These are phyloP conservation scores for Acipenser oxyrinchus DNA, from an alignment of 2,797 vertebrate species.

Conservation along the genomic window DNA sequence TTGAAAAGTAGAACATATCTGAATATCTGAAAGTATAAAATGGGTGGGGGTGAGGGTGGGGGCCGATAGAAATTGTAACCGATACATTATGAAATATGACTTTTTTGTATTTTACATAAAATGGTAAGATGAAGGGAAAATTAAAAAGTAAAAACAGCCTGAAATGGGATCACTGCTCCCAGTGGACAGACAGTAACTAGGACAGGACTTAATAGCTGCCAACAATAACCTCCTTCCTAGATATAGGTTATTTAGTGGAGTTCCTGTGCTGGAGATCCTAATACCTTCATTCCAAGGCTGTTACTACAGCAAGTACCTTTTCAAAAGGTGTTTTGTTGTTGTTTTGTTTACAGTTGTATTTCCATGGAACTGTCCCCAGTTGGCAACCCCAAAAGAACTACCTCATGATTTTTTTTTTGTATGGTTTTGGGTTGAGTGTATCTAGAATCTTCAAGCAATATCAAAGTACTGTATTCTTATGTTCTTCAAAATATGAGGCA, in stretches of 20 bases:
- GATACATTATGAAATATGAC: background rate
- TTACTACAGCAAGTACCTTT: background rate
- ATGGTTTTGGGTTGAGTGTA: no score
- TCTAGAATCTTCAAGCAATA: no score
- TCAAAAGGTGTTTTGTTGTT: background rate
- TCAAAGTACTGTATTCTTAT: no score
- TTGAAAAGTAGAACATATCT: background rate
- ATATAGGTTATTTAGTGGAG: background rate
- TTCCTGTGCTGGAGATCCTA: background rate
- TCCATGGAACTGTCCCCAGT: no score
- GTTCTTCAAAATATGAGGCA: no score
- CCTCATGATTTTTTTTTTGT: no score
- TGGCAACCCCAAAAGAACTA: no score
- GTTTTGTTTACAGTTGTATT: no score
- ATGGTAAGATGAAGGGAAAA: background rate
- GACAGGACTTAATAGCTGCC: background rate
- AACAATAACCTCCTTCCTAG: background rate
- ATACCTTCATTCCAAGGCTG: background rate
- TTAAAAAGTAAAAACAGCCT: background rate
- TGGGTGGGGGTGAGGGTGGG: background rate
- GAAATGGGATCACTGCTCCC: background rate
- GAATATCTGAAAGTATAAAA: background rate
- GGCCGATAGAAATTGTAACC: background rate
- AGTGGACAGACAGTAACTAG: conserved; percentile 1
- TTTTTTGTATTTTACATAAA: no score